Evolutionary conservation across 1,140 invertebrate genomes (phyloP), one percentile per base, ranked within the genome.

Genomic region (Scaptomyza montana): DNA sequence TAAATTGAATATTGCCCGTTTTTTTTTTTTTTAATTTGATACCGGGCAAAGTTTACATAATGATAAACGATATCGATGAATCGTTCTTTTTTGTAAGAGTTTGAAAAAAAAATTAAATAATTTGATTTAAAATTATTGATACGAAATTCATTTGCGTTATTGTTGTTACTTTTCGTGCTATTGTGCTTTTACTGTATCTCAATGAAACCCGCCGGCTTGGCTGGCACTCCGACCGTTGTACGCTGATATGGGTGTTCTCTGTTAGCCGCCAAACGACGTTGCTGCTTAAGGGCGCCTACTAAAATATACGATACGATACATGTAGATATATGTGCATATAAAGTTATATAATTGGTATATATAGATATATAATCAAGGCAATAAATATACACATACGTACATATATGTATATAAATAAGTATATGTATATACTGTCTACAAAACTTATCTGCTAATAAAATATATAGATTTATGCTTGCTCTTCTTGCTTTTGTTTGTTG

Each of bases 241-340:
- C 96, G 96, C 95, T 97, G 96, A 95, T 97, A 97, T 93, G 96
- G 96, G 95, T 97, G 96, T 93, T 97, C 96, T 94, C 95, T 93
- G 95, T 95, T 94, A 96, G 95, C 93, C 95, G 94, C 93, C 94
- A 93, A 93, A 94, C 93, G 92, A 94, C 93, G 92, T 90, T 91
- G 92, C 92, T 93, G 90, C 86, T 92, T 92, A 93, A 94, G 93
- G 92, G 94, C 93, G 93, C 93, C 93, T 94, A 94, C 92, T 93
- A 91, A 82, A 91, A 91, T 91, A 90, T 82, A 90, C 78, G 85
- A 86, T 86, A 86, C 82, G 84, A 80, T 89, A 85, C 80, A 89
- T 85, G 65, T 80, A 89, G 77, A 89, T 89, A 72, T 73, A 72
- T 73, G 55, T 79, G 70, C 65, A 68, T 68, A 69, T 66, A 81